Conservation (phyloP, 2,888 invertebrate species). For the Dusona sp. region DNA sequence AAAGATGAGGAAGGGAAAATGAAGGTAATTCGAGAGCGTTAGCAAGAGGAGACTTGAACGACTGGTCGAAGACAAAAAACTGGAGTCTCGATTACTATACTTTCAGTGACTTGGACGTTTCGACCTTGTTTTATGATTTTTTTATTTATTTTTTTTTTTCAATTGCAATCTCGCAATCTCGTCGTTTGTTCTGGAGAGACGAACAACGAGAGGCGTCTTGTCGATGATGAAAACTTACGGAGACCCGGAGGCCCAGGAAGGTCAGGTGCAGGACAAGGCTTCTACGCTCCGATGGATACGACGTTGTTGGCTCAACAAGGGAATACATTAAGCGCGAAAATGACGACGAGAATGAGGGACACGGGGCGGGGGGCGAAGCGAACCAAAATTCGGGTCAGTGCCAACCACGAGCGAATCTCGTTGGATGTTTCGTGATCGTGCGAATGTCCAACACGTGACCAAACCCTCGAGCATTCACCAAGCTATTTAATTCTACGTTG, state of each 20-base stretch:
- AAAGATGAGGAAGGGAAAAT: constrained; percentile 7
- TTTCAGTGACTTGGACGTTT: constrained; percentile 7
- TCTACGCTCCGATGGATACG: constrained; percentile 22
- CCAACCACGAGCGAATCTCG: constrained; percentile 73
- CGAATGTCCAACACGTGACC: constrained; percentile 26
- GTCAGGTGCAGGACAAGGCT: constrained; percentile 67
- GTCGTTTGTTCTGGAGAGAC: neutral
- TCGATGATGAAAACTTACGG: constrained; percentile 27
- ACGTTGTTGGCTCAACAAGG: constrained; percentile 57
- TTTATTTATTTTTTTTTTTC: constrained; percentile 8
- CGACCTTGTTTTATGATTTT: constrained; percentile 7
- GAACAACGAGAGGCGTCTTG: neutral
- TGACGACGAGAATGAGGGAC: constrained; percentile 8
- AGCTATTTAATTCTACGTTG: constrained; percentile 45
- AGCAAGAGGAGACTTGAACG: constrained; percentile 39
- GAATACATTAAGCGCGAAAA: constrained; percentile 30
- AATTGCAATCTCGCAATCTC: neutral
- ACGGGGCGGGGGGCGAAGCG: constrained; percentile 21
- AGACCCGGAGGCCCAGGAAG: constrained; percentile 46
- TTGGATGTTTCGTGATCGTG: constrained; percentile 43
- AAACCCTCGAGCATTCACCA: constrained; percentile 29
- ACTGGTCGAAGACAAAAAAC: constrained; percentile 25
- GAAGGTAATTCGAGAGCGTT: constrained; percentile 21
- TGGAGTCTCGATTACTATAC: constrained; percentile 35
- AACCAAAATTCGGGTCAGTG: constrained; percentile 84